These are phyloP conservation scores for Sicus ferrugineus DNA, from an alignment of 2,888 invertebrate species.

Conservation along the genomic window DNA sequence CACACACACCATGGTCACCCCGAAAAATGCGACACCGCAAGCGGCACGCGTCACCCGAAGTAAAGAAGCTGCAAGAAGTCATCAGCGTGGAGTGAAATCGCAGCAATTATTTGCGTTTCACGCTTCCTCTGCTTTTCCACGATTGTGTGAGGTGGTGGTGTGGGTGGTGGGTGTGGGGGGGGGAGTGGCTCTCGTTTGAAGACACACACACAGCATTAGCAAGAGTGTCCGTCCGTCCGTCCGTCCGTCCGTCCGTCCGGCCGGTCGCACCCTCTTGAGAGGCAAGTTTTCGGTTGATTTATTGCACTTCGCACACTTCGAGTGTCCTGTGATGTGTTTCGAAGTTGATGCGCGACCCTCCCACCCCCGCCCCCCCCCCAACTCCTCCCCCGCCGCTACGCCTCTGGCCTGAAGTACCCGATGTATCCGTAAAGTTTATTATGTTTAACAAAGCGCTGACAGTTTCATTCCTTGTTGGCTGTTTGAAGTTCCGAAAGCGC, in stretches of 20 bases:
- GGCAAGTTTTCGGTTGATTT: no score
- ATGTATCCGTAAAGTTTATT: not conserved
- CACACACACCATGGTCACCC: no score
- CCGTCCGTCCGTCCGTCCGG: no score
- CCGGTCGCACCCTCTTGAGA: no score
- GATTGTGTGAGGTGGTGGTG: not conserved
- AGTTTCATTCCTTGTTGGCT: not conserved
- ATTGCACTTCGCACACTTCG: no score
- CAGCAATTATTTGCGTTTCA: slow-evolving; percentile 7
- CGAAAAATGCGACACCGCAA: no score
- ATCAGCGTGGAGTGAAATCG: not conserved
- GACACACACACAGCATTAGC: not conserved
- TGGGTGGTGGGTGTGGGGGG: not conserved
- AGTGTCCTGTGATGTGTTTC: no score
- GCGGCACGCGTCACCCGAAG: not conserved
- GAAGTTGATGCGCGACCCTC: no score
- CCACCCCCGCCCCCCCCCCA: no score
- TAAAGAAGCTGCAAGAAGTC: not conserved
- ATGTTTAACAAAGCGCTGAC: slow-evolving; percentile 7
- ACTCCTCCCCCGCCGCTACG: not conserved
- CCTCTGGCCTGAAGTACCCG: not conserved
- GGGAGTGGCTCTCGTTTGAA: not conserved
- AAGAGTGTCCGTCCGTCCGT: not conserved
- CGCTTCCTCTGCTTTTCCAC: not conserved
- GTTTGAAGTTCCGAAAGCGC: no score